Evolutionary conservation across 2,797 vertebrate genomes (phyloP).

Genomic region (Synanceia verrucosa): DNA sequence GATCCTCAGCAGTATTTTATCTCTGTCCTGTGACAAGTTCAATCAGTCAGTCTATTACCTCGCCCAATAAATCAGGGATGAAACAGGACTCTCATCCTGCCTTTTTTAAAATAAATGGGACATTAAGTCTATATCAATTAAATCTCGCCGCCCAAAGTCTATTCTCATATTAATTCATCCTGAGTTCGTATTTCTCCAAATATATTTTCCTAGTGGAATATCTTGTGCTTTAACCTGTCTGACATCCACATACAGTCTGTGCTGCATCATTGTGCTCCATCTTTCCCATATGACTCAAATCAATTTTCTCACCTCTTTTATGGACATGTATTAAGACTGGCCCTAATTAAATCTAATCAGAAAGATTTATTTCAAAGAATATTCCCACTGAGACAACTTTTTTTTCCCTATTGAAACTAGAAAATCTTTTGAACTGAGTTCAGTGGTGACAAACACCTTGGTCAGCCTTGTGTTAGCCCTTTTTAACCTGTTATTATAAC

Average conservation of each 20-base stretch:
- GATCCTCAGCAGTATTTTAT: constrained; percentile 77
- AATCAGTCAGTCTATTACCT: constrained; percentile 83
- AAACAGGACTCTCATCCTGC: constrained; percentile 59
- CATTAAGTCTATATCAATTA: constrained; percentile 76
- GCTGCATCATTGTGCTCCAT: constrained; percentile 23
- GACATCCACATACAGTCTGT: constrained; percentile 32
- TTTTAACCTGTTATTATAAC: background rate
- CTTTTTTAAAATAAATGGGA: constrained; percentile 67
- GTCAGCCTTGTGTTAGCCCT: constrained; percentile 51
- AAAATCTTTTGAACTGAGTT: constrained; percentile 48
- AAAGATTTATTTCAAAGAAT: constrained; percentile 62
- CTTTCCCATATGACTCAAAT: constrained; percentile 66
- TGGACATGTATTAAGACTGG: constrained; percentile 54
- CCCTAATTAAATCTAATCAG: constrained; percentile 58
- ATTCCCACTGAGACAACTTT: constrained; percentile 46
- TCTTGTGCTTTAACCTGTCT: constrained; percentile 45
- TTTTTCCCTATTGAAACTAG: constrained; percentile 25
- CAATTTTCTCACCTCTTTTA: constrained; percentile 57
- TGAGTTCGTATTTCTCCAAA: constrained; percentile 57
- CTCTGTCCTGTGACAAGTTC: constrained; percentile 77
- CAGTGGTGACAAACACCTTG: constrained; percentile 37
- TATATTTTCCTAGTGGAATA: constrained; percentile 51
- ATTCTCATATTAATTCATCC: constrained; percentile 66
- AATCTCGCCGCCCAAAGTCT: constrained; percentile 49
- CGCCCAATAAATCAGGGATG: constrained; percentile 77